Conservation (phyloP, 2,888 invertebrate species). For the Creontiades dilutus region DNA sequence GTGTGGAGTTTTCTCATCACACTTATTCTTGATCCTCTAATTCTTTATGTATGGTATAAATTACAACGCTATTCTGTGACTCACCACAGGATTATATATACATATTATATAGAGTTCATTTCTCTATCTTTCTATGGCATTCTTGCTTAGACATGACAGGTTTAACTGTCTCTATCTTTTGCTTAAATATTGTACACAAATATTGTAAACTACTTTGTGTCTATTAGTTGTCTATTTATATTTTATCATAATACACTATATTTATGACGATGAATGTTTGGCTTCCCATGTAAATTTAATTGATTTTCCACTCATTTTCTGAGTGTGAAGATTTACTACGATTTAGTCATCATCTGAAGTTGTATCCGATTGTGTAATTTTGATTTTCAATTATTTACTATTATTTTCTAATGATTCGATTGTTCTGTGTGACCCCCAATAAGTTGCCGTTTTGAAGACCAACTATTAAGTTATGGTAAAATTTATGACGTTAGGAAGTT, state of each 20-base stretch:
- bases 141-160: constrained; percentile 73
- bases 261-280: constrained; percentile 74
- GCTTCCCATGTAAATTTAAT: constrained; percentile 73
- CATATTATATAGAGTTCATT: constrained; percentile 71
- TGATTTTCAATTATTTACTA: constrained; percentile 69
- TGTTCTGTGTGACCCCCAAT: constrained; percentile 75
- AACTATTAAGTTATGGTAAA: constrained; percentile 64
- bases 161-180: constrained; percentile 74
- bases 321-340: constrained; percentile 67
- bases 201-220: constrained; percentile 74
- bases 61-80: constrained; percentile 69
- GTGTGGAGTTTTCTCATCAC: constrained; percentile 63
- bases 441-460: constrained; percentile 61
- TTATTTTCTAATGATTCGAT: constrained; percentile 68
- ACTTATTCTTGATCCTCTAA: constrained; percentile 51
- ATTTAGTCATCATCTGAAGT: constrained; percentile 68
- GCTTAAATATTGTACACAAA: constrained; percentile 74
- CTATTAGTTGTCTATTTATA: constrained; percentile 75
- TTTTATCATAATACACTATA: constrained; percentile 74
- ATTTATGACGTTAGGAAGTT: constrained; percentile 57
- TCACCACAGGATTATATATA: constrained; percentile 61
- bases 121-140: constrained; percentile 73
- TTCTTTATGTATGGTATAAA: constrained; percentile 57
- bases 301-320: constrained; percentile 72
- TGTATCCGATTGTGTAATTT: constrained; percentile 63